Conservation (phyloP, 2,113 vertebrate genomes). For the Campylomormyrus numenius region DNA sequence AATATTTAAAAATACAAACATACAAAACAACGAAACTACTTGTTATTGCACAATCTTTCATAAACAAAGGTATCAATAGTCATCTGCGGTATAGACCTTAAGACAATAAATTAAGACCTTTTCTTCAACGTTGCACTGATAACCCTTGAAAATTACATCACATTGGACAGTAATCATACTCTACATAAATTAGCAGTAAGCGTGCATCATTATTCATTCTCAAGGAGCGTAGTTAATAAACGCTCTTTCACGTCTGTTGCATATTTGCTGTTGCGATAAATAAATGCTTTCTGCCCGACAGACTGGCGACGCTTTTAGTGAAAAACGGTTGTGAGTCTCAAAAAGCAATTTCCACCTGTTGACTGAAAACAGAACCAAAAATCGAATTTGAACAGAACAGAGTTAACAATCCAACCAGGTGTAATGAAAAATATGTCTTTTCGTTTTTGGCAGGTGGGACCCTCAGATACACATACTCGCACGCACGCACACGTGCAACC, state of each 20-base stretch:
- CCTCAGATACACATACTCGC: slow-evolving; percentile 34
- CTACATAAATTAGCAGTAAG: slow-evolving; percentile 54
- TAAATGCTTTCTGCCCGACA: slow-evolving; percentile 49
- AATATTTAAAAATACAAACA: slow-evolving; percentile 70
- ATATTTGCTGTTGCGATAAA: slow-evolving; percentile 38
- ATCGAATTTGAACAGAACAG: slow-evolving; percentile 41
- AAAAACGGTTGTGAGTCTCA: not conserved
- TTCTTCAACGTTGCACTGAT: slow-evolving; percentile 44
- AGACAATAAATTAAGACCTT: slow-evolving; percentile 65
- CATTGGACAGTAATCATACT: slow-evolving; percentile 56
- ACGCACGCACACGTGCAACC: slow-evolving; percentile 24
- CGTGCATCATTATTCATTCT: slow-evolving; percentile 42
- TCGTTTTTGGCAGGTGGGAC: slow-evolving; percentile 60
- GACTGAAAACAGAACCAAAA: slow-evolving; percentile 46
- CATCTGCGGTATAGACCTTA: slow-evolving; percentile 49
- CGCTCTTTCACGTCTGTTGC: slow-evolving; percentile 21
- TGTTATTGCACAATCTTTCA: slow-evolving; percentile 66
- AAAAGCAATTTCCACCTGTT: slow-evolving; percentile 20
- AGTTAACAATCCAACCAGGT: slow-evolving; percentile 36
- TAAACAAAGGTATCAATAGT: slow-evolving; percentile 59
- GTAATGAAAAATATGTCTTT: slow-evolving; percentile 41
- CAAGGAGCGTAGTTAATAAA: slow-evolving; percentile 27
- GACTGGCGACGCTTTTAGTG: slow-evolving; percentile 28
- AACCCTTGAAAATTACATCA: slow-evolving; percentile 55
- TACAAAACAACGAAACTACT: slow-evolving; percentile 68